Evolutionary conservation across 2,797 vertebrate species (phyloP).

Genomic region (Pygocentrus nattereri): DNA sequence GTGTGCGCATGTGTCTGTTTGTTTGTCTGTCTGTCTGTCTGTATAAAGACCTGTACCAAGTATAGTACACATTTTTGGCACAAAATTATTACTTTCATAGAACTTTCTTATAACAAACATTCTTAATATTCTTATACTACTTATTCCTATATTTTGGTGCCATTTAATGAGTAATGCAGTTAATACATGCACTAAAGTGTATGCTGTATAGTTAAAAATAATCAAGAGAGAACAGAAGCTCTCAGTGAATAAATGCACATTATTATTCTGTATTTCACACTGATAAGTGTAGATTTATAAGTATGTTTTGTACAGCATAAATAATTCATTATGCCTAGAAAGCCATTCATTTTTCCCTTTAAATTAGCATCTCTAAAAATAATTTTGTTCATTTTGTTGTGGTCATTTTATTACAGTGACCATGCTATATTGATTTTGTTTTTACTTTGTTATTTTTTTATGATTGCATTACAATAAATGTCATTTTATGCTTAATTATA

Average conservation of each 20-base stretch:
- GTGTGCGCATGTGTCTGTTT: constrained; percentile 7
- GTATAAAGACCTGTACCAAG: not conserved
- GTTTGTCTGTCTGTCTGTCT: not conserved
- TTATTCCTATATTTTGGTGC: not conserved
- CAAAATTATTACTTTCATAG: too few species aligned
- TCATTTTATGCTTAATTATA: not conserved
- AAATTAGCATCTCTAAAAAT: not conserved
- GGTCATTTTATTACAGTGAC: not conserved
- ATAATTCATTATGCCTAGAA: not conserved
- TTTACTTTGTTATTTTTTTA: not conserved
- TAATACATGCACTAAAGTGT: not conserved
- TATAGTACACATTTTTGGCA: not conserved
- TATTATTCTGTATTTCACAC: not conserved
- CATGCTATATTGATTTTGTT: not conserved
- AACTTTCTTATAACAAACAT: not conserved
- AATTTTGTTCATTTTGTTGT: not conserved
- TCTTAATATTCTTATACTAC: not conserved
- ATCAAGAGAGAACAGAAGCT: not conserved
- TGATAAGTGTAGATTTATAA: not conserved
- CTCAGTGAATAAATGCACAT: not conserved
- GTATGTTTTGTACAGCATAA: not conserved
- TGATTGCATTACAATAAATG: not conserved
- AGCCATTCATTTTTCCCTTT: not conserved
- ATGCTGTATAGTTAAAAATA: not conserved
- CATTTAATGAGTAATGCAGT: not conserved